Evolutionary conservation across 1,140 invertebrate genomes (phyloP).

Genomic region (Leptinotarsa defecta): DNA sequence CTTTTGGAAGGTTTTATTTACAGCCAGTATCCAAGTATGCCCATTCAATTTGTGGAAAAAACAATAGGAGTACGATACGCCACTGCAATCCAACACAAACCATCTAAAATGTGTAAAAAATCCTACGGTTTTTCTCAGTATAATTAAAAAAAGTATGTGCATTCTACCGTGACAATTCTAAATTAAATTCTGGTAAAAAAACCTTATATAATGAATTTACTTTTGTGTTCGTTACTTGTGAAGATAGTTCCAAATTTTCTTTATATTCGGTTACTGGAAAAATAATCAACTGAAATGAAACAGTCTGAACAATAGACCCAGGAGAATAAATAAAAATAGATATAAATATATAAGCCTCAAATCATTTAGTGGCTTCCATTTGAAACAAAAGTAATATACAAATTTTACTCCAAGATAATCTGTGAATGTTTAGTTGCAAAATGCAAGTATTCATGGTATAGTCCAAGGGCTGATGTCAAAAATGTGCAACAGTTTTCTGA

Average conservation of each 20-base stretch:
- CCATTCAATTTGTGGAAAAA: no score
- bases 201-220: constrained; percentile 1
- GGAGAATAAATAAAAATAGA: background rate
- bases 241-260: background rate
- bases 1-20: no score
- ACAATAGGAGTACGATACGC: background rate
- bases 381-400: background rate
- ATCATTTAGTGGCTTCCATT: background rate
- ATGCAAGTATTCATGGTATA: background rate
- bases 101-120: background rate
- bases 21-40: no score
- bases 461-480: no score
- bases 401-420: background rate
- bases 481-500: no score
- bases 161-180: constrained; percentile 17
- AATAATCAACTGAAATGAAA: background rate
- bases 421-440: background rate
- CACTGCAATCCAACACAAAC: background rate
- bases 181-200: constrained; percentile 14
- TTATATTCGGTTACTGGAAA: background rate
- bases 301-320: background rate
- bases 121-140: background rate
- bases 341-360: background rate
- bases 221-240: background rate
- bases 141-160: constrained; percentile 12